Conservation (phyloP, 2,797 vertebrate species). For the Xenopus petersii region DNA sequence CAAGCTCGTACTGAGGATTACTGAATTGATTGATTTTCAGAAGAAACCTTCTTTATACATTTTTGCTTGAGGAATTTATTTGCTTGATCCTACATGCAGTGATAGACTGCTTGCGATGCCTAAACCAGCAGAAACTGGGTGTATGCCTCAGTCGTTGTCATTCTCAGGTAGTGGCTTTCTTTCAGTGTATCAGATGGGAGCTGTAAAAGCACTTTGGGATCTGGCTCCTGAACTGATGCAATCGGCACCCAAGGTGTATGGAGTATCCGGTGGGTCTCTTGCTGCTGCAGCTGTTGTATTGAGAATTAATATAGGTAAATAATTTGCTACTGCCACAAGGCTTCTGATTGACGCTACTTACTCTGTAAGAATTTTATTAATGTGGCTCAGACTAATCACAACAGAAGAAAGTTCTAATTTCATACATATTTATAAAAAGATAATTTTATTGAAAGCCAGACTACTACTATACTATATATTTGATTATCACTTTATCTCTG, state of each 20-base stretch:
- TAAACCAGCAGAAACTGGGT: background rate
- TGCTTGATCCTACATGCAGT: background rate
- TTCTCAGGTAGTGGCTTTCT: slow-evolving; percentile 89
- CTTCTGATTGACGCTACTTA: no score
- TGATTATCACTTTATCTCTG: no score
- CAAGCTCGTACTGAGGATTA: no score
- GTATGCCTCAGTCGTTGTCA: slow-evolving; percentile 66
- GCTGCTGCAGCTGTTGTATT: slow-evolving; percentile 81
- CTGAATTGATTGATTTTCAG: no score
- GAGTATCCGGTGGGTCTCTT: slow-evolving; percentile 81
- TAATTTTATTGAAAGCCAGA: no score
- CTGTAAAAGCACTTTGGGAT: slow-evolving; percentile 75
- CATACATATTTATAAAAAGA: no score
- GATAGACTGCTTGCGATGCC: background rate
- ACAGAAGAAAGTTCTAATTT: no score
- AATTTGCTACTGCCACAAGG: no score
- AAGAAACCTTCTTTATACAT: background rate
- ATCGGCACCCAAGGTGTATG: slow-evolving; percentile 73
- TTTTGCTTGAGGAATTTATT: background rate
- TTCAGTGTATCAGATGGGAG: slow-evolving; percentile 82
- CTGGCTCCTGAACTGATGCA: slow-evolving; percentile 73
- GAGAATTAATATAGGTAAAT: slow-evolving; percentile 67
- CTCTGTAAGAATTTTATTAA: no score
- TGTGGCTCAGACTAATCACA: no score
- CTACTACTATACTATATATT: no score